Conservation (phyloP, 2,797 vertebrate genomes). For the Monodelphis domestica region DNA sequence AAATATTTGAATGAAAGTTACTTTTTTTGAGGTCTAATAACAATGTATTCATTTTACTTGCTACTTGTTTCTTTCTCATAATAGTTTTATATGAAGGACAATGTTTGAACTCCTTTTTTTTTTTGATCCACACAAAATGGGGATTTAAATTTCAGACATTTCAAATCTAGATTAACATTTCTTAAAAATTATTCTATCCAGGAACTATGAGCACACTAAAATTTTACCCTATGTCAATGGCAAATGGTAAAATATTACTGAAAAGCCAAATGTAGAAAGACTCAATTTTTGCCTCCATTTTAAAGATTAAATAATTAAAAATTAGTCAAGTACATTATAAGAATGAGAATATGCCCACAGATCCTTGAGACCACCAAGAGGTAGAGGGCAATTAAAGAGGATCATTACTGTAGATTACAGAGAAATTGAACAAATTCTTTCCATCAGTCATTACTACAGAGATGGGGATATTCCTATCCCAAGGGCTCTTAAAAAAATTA, state of each 20-base stretch:
- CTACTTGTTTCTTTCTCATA: neutral
- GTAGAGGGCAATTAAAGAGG: conserved; percentile 5
- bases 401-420: conserved; percentile 36
- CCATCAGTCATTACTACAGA: conserved; percentile 18
- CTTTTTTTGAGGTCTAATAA: neutral
- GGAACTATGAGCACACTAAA: neutral
- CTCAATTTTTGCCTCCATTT: neutral
- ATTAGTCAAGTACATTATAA: conserved; percentile 24
- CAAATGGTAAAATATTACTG: neutral
- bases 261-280: neutral
- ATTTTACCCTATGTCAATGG: neutral
- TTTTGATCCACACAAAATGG: neutral
- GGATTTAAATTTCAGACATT: neutral
- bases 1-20: neutral
- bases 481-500: conserved; percentile 4
- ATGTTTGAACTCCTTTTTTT: neutral
- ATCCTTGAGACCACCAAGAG: neutral
- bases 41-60: neutral
- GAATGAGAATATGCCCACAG: neutral
- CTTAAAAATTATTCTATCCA: neutral
- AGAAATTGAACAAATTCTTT: conserved; percentile 41
- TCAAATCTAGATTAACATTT: neutral
- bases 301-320: conserved; percentile 50
- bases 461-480: neutral
- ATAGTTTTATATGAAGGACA: neutral